Evolutionary conservation across 2,797 vertebrate species (phyloP).

Genomic region (Coluber constrictor): DNA sequence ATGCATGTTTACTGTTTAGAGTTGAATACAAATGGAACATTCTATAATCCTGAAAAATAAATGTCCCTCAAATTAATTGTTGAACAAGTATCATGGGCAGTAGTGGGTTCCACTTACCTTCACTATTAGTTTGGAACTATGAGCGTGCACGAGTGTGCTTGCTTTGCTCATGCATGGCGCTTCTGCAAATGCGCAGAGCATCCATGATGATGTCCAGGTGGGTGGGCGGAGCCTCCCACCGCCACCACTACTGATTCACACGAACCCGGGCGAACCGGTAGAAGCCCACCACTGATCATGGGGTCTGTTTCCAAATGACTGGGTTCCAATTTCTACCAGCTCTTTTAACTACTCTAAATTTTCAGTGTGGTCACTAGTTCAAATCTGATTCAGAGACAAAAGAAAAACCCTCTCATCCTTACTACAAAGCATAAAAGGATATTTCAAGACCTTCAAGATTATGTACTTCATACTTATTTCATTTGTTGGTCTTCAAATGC

Average conservation of each 20-base stretch:
- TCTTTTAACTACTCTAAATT: neutral
- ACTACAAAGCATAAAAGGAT: neutral
- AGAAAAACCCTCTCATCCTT: neutral
- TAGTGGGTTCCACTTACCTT: too few relatives aligned
- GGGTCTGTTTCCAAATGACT: neutral
- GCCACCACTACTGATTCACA: too few relatives aligned
- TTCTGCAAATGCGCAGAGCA: too few relatives aligned
- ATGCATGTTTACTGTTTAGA: neutral
- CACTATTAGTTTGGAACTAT: too few relatives aligned
- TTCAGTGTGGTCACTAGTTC: neutral
- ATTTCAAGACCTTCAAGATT: neutral
- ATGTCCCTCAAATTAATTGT: neutral
- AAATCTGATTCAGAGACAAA: neutral
- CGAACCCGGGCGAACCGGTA: accelerated
- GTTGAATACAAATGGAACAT: neutral
- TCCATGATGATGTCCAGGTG: too few relatives aligned
- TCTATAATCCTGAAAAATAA: neutral
- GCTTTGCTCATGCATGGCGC: too few relatives aligned
- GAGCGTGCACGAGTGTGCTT: too few relatives aligned
- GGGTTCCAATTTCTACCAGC: neutral
- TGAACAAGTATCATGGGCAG: neutral
- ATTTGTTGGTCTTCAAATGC: neutral
- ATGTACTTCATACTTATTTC: neutral
- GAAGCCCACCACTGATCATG: too few relatives aligned
- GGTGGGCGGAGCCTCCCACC: too few relatives aligned